phyloP scores from a whole-genome alignment of 2,888 invertebrate species.

The Campoplex capitator region DNA sequence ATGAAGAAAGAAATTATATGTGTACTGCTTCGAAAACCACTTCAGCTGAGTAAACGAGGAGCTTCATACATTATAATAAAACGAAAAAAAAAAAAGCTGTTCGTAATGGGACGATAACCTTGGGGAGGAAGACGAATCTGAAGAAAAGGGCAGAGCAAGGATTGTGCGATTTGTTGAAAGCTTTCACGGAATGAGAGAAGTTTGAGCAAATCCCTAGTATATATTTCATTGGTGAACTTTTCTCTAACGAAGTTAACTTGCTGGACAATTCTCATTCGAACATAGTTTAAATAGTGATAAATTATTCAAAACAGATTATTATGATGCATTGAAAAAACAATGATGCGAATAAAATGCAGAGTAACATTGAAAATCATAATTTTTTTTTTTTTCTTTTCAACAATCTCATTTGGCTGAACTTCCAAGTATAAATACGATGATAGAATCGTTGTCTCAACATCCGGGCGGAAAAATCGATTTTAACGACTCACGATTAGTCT shows the following conservation, averaged over 20 bases:
- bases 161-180: not conserved
- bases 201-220: too few species aligned
- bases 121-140: not conserved
- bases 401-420: too few species aligned
- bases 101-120: not conserved
- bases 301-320: not conserved
- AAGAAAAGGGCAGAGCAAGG: not conserved
- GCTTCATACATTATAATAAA: not conserved
- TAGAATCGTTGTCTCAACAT: not conserved
- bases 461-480: conserved; percentile 18
- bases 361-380: not conserved
- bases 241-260: not conserved
- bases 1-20: not conserved
- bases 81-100: not conserved
- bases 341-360: not conserved
- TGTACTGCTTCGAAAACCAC: not conserved
- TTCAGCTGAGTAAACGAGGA: not conserved
- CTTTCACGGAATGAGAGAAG: not conserved
- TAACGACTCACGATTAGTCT: conserved; percentile 23
- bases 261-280: not conserved
- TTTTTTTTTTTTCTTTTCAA: not conserved
- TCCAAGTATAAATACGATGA: not conserved
- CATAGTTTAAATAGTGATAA: not conserved
- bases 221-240: too few species aligned
- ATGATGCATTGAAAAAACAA: not conserved